Percentiles rank a stretch among this genome's conserved stretches.
These are phyloP conservation scores for Lagorchestes hirsutus DNA, from an alignment of 2,797 vertebrate species.

Conservation along the genomic window DNA sequence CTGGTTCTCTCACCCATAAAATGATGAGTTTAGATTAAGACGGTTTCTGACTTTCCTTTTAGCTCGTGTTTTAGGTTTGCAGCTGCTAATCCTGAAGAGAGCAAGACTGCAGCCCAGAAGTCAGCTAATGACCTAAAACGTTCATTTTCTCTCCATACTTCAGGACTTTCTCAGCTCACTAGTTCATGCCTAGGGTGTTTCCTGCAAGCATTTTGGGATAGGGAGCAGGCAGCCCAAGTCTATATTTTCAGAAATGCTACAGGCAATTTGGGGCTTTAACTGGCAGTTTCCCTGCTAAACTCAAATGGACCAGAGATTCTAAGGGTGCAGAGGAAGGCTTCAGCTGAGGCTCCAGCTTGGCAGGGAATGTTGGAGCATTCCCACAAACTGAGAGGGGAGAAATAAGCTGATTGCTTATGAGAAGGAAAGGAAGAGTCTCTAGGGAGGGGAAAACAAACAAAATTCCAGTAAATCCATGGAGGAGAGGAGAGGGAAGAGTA, in stretches of 20 bases:
- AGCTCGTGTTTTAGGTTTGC: not conserved
- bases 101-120: not conserved
- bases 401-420: not conserved
- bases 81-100: not conserved
- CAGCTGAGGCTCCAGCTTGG: not conserved
- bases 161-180: not conserved
- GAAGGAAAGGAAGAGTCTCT: not conserved
- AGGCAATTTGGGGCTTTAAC: not conserved
- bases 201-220: not conserved
- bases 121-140: not conserved
- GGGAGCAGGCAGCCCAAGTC: not conserved
- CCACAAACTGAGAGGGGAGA: not conserved
- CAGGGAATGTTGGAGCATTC: not conserved
- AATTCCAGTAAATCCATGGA: not conserved
- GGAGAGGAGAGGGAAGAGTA: not conserved
- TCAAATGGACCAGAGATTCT: not conserved
- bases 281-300: not conserved
- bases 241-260: not conserved
- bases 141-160: not conserved
- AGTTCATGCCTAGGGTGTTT: not conserved
- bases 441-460: not conserved
- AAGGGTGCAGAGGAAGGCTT: not conserved
- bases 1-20: not conserved
- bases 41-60: not conserved
- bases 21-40: not conserved